phyloP scores from a whole-genome alignment of 1,140 invertebrate genomes.

The Phymorhynchus buccinoides region DNA sequence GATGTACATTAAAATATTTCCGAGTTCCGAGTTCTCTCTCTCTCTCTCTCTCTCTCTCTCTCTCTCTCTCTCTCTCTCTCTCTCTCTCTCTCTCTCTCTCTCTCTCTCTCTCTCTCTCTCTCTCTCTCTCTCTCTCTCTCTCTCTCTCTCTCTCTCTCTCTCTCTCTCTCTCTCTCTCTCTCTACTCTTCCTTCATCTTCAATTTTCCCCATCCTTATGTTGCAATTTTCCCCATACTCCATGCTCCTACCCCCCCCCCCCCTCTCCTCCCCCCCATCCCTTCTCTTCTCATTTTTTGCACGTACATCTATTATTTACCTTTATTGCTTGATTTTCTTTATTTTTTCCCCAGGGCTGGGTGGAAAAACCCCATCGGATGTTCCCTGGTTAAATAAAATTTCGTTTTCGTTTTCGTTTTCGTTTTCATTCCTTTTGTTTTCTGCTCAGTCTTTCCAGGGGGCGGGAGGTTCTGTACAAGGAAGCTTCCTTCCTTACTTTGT shows the following conservation, averaged over 20 bases:
- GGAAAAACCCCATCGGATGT: too few relatives aligned
- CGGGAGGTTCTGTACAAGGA: too few relatives aligned
- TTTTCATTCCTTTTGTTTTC: not conserved
- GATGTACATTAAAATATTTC: not conserved
- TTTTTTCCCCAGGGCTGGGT: too few relatives aligned
- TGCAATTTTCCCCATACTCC: not conserved
- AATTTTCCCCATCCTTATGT: not conserved
- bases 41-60: too few relatives aligned
- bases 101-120: not conserved
- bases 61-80: not conserved
- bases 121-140: not conserved
- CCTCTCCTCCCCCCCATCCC: not conserved
- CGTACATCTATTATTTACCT: not conserved
- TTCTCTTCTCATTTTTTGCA: not conserved
- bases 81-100: not conserved
- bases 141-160: not conserved
- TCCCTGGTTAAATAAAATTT: too few relatives aligned
- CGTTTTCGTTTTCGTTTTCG: not conserved
- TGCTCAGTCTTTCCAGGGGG: not conserved
- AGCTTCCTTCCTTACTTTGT: not conserved
- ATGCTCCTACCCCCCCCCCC: not conserved
- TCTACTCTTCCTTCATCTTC: not conserved
- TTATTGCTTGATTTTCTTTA: too few relatives aligned
- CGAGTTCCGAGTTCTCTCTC: not conserved
- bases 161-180: slow-evolving; percentile 7